These are phyloP conservation scores for Drosophila parthenogenetica DNA, from an alignment of 2,888 invertebrate species.

Conservation along the genomic window DNA sequence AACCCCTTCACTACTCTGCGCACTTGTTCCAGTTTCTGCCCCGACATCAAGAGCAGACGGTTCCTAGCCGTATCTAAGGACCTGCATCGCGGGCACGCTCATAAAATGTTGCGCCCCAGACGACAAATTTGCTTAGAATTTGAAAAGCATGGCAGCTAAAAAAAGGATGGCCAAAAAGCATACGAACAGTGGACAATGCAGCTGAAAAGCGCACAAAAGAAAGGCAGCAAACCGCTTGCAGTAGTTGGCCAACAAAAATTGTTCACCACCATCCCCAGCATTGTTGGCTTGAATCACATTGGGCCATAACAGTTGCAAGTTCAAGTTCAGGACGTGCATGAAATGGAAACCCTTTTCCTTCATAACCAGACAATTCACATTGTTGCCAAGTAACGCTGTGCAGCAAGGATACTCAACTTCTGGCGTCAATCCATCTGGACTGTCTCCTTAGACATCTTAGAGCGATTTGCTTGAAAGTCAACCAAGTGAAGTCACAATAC, in stretches of 20 bases:
- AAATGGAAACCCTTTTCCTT: conserved; percentile 59
- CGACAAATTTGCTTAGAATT: conserved; percentile 80
- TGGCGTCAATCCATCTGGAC: conserved; percentile 13
- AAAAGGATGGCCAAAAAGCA: conserved; percentile 7
- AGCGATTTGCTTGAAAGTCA: conserved; percentile 3
- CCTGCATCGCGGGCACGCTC: conserved; percentile 76
- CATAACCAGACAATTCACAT: conserved; percentile 17
- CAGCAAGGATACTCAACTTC: conserved; percentile 4
- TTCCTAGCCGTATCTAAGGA: conserved; percentile 63
- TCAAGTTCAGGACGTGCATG: conserved; percentile 66
- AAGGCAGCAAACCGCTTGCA: conserved; percentile 22
- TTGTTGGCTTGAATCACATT: conserved; percentile 35
- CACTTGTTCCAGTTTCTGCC: conserved; percentile 25
- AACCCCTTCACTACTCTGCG: conserved; percentile 2
- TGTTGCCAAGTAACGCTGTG: neutral
- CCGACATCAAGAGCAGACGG: conserved; percentile 55
- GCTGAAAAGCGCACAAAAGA: conserved; percentile 37
- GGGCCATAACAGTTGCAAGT: conserved; percentile 67
- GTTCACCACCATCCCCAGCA: conserved; percentile 11
- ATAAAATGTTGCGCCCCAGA: conserved; percentile 74
- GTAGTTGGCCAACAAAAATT: conserved; percentile 25
- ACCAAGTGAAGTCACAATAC: neutral
- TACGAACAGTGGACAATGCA: neutral
- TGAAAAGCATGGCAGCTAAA: conserved; percentile 66
- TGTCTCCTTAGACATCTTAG: conserved; percentile 4